Base-by-base conservation (phyloP, 2,797 vertebrate genomes). In the Semaprochilodus insignis region DNA sequence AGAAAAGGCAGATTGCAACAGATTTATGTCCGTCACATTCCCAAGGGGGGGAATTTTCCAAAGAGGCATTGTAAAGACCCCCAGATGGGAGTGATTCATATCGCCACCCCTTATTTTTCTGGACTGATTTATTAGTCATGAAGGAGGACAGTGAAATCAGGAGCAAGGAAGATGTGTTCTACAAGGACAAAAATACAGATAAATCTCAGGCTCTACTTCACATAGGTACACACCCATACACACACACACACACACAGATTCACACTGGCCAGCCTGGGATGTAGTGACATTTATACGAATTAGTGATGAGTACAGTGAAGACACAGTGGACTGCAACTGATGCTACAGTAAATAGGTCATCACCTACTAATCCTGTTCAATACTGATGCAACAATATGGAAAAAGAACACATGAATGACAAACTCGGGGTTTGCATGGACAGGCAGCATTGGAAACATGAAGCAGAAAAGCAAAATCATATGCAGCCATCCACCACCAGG, bases 401-500 rank as follows among this genome's bases (percentile, higher is more conserved):
- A 67, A 40, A 10, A 67, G 31, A 65, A 65, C 62, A 65, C 27
- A n/a, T 21, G 1, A 36, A 36, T 36, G 15, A 44, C 77, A 81
- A 59, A 65, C 15, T 75, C 23, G 60, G 0, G 7, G 25, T 63
- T 16, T 59, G 21, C 51, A 34, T 5, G 19, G 25, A 74, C 6
- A 52, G 25, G 25, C 59, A 74, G 48, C 17, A 66, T 21, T 36
- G 36, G 21, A 73, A 31, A 21, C 17, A 67, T 11, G 6, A n/a
- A 4, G 65, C 27, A 19, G 15, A 51, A 76, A 72, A 51, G 55
- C 34, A 73, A 1, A 10, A 63, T 17, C 17, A 62, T 27, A 65
- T 77, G 31, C 66, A 78, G 17, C 16, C 0, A 54, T 76, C 25
- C 19, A 57, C 82, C 85, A 85, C 70, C 80, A 85, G 84, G 71